Percentiles rank a stretch among this genome's conserved stretches.
These are phyloP conservation scores for Melolontha melolontha DNA, from an alignment of 2,888 invertebrate species.

Conservation along the genomic window DNA sequence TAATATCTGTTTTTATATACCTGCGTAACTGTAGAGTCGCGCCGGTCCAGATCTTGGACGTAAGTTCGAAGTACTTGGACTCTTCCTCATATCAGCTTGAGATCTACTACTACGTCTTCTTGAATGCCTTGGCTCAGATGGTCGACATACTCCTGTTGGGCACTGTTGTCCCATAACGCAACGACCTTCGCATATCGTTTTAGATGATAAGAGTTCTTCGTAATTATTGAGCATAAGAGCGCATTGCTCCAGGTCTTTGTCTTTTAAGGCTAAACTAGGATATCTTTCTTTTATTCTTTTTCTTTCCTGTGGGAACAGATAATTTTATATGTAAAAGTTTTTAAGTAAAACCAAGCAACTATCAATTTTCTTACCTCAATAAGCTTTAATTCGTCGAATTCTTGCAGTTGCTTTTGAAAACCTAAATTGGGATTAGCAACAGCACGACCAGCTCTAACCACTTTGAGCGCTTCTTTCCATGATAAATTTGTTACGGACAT, in stretches of 20 bases:
- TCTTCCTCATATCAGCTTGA: slow-evolving; percentile 60
- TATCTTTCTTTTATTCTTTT: slow-evolving; percentile 86
- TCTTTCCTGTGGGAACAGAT: slow-evolving; percentile 75
- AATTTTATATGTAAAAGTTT: neutral
- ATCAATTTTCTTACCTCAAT: slow-evolving; percentile 73
- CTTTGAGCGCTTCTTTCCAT: slow-evolving; percentile 94
- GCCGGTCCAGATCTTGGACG: slow-evolving; percentile 83
- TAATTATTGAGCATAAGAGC: slow-evolving; percentile 84
- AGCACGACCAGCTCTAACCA: slow-evolving; percentile 89
- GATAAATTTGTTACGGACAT: slow-evolving; percentile 92
- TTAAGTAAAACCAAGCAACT: neutral
- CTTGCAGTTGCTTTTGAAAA: slow-evolving; percentile 93
- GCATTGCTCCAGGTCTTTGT: slow-evolving; percentile 82
- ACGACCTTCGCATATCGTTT: slow-evolving; percentile 88
- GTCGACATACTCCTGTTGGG: slow-evolving; percentile 75
- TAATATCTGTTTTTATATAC: slow-evolving; percentile 53
- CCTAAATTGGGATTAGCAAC: slow-evolving; percentile 97
- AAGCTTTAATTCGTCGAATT: slow-evolving; percentile 85
- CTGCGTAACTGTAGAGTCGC: slow-evolving; percentile 82
- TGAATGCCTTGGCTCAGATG: slow-evolving; percentile 52
- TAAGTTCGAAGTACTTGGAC: slow-evolving; percentile 65
- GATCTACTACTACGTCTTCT: slow-evolving; percentile 55
- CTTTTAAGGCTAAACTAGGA: slow-evolving; percentile 80
- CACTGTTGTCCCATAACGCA: slow-evolving; percentile 87
- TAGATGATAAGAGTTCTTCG: slow-evolving; percentile 81